These are phyloP conservation scores for Tachysurus fulvidraco DNA, from an alignment of 2,113 vertebrate species.

Conservation along the genomic window DNA sequence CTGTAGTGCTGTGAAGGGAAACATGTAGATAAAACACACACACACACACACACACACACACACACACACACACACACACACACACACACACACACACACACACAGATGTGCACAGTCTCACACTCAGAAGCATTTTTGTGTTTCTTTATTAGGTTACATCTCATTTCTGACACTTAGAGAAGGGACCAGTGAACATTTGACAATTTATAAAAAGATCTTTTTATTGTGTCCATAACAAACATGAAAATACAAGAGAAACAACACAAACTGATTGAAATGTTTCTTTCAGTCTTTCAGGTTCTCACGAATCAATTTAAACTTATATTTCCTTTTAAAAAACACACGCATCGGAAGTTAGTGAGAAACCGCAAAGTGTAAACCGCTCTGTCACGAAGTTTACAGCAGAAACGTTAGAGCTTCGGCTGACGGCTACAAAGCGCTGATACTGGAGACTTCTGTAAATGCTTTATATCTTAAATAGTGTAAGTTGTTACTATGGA, in stretches of 20 bases:
- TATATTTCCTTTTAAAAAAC: too few species aligned
- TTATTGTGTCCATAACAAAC: neutral
- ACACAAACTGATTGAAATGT: neutral
- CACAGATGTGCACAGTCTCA: neutral
- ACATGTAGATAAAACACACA: neutral
- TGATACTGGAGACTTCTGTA: too few species aligned
- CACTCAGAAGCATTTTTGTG: neutral
- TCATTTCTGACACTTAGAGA: neutral
- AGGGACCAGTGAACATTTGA: neutral
- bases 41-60: conserved; percentile 30
- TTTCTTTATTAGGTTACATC: neutral
- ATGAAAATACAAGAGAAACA: neutral
- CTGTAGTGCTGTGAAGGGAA: neutral
- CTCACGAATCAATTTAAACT: neutral
- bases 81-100: conserved; percentile 32
- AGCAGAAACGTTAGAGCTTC: too few species aligned
- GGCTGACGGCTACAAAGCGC: too few species aligned
- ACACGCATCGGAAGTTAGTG: too few species aligned
- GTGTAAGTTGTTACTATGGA: too few species aligned
- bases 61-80: conserved; percentile 16
- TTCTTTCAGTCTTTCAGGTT: neutral
- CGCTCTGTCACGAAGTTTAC: too few species aligned
- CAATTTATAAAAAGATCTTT: neutral
- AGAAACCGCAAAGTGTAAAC: too few species aligned
- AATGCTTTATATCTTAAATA: too few species aligned